Evolutionary conservation across 2,113 vertebrate species (phyloP).

Genomic region (Tachysurus fulvidraco): DNA sequence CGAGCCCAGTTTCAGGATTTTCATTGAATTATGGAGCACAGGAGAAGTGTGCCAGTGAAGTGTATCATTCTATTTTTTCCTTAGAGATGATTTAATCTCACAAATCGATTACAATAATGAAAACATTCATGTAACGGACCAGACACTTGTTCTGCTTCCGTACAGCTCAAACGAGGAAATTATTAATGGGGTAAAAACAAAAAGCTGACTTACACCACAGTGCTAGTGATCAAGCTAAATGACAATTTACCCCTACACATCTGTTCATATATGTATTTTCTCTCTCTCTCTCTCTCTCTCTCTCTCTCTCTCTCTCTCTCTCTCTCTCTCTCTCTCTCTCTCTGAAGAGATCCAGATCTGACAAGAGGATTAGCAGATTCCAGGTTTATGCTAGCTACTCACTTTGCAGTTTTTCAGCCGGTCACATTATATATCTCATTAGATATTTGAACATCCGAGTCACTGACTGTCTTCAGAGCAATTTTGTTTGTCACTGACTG

Average conservation of each 20-base stretch:
- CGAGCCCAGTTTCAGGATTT: not conserved
- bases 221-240: not conserved
- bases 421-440: no score
- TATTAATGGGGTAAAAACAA: constrained; percentile 34
- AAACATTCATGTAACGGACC: constrained; percentile 56
- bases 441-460: no score
- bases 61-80: not conserved
- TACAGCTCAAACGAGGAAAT: constrained; percentile 43
- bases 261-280: not conserved
- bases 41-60: not conserved
- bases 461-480: no score
- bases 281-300: no score
- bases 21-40: not conserved
- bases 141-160: constrained; percentile 7
- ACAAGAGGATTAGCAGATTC: no score
- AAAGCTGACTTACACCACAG: constrained; percentile 33
- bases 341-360: no score
- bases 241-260: not conserved
- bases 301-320: no score
- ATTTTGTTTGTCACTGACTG: no score
- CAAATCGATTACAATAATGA: constrained; percentile 60
- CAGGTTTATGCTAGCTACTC: no score
- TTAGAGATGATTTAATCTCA: constrained; percentile 46
- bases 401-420: no score
- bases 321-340: not conserved